Evolutionary conservation across 2,888 invertebrate species (phyloP), one percentile per base, ranked within the genome.

Genomic region (Eueremaeus valkanovi): DNA sequence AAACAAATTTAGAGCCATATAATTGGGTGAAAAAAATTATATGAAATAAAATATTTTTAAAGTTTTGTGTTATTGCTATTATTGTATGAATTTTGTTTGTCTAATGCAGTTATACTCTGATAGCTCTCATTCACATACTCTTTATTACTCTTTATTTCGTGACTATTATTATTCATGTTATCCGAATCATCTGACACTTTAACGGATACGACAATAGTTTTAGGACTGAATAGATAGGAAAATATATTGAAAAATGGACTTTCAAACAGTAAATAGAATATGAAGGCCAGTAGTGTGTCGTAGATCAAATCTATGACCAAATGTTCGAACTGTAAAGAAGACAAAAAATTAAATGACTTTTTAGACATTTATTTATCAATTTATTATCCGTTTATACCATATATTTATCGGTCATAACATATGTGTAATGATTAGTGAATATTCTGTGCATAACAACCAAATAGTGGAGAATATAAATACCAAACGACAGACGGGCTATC

Each of bases 381-480:
- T 31, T 3, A 3, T 16, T 3, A 66, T 36, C 3, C n/a, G 29
- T 24, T n/a, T 27, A 27, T 27, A 70, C 70, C 70, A 70, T 70
- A 45, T 27, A 29, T 45, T 42, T 45, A 45, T 70, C 70, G 24
- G 70, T 13, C 45, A 70, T 27, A 18, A 42, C 45, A 70, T 70
- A 45, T 3, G 45, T 45, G 21, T 42, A 24, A 0, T 45, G 24
- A 45, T 9, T 29, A 18, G 70, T 45, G 16, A 45, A 70, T 70
- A 70, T 45, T 11, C 70, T 18, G 45, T 70, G 42, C 29, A 70
- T 70, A 11, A 70, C 21, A 24, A 70, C 70, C 45, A 70, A 6
- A 29, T 42, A 70, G 40, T 70, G 70, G 1, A 70, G 24, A 11
- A 70, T 27, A 45, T 70, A 70, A 24, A 70, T 70, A 29, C 70